A percentile compares a stretch with the other conserved stretches of the same genome.
Conservation (phyloP, 30 jellyfish, hydroid and myxozoan species). For the Aurelia aurita region DNA sequence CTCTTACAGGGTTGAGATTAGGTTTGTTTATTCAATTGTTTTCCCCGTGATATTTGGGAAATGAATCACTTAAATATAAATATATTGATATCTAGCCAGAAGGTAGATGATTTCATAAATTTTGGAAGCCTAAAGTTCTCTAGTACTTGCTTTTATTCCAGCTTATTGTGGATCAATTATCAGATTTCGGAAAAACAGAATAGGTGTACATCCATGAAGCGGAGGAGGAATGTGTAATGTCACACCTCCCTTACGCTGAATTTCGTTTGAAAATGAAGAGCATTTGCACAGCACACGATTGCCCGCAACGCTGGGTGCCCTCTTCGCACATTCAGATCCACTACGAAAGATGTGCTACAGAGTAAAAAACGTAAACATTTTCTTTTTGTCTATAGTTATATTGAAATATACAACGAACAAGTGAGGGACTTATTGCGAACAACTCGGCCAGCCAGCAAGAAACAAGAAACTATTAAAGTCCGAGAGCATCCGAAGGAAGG, state of each 20-base stretch:
- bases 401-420: conserved; percentile 91
- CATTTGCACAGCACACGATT: too few relatives aligned
- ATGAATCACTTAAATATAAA: neutral
- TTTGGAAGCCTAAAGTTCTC: neutral
- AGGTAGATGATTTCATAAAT: neutral
- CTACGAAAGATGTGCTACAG: too few relatives aligned
- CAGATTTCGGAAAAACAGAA: too few relatives aligned
- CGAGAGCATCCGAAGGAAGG: conserved; percentile 98
- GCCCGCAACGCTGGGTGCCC: too few relatives aligned
- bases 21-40: conserved; percentile 41
- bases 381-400: conserved; percentile 62
- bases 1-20: conserved; percentile 80
- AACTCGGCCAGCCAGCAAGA: conserved; percentile 30
- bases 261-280: too few relatives aligned
- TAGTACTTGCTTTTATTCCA: too few relatives aligned
- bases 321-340: too few relatives aligned
- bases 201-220: too few relatives aligned
- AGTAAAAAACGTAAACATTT: neutral
- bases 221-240: too few relatives aligned
- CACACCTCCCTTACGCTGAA: too few relatives aligned
- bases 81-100: too few relatives aligned
- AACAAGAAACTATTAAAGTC: conserved; percentile 56
- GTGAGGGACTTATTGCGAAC: conserved; percentile 86
- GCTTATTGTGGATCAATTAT: too few relatives aligned
- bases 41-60: neutral